Evolutionary conservation across 2,797 vertebrate genomes (phyloP).

Genomic region (Paratrypauchen microcephalus): DNA sequence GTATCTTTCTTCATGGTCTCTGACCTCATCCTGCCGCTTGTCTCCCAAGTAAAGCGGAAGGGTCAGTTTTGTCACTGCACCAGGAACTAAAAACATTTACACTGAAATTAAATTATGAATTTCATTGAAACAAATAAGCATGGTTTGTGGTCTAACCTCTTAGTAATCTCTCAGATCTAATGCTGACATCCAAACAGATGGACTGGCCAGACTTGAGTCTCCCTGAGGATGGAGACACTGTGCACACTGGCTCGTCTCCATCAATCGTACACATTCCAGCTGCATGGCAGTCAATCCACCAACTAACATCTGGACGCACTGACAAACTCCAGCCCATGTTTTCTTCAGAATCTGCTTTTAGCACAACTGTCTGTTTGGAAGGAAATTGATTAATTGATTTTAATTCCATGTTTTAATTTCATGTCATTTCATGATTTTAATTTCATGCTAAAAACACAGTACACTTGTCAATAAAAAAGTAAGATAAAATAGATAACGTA

Average conservation of each 20-base stretch:
- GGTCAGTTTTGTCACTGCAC: slow-evolving; percentile 55
- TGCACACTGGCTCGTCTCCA: slow-evolving; percentile 57
- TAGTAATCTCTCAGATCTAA: slow-evolving; percentile 65
- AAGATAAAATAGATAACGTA: slow-evolving; percentile 35
- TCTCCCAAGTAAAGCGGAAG: slow-evolving; percentile 72
- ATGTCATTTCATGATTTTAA: too few species aligned
- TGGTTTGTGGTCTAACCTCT: slow-evolving; percentile 38
- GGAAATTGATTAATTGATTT: not conserved
- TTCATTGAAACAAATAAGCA: not conserved
- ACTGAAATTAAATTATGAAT: not conserved
- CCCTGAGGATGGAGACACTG: slow-evolving; percentile 66
- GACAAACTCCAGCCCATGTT: slow-evolving; percentile 67
- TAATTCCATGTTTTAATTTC: too few species aligned
- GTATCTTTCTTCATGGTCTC: slow-evolving; percentile 55
- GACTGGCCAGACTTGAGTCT: slow-evolving; percentile 59
- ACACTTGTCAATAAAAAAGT: not conserved
- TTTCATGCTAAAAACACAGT: not conserved
- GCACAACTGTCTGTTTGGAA: slow-evolving; percentile 67
- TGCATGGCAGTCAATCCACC: slow-evolving; percentile 73
- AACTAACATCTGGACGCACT: slow-evolving; percentile 51
- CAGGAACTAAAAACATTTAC: slow-evolving; percentile 46
- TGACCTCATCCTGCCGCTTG: slow-evolving; percentile 1
- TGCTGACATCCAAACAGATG: slow-evolving; percentile 62
- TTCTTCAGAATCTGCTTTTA: slow-evolving; percentile 59
- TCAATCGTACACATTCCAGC: slow-evolving; percentile 9